phyloP scores from a whole-genome alignment of 2,113 vertebrate species.

The Kryptolebias marmoratus region DNA sequence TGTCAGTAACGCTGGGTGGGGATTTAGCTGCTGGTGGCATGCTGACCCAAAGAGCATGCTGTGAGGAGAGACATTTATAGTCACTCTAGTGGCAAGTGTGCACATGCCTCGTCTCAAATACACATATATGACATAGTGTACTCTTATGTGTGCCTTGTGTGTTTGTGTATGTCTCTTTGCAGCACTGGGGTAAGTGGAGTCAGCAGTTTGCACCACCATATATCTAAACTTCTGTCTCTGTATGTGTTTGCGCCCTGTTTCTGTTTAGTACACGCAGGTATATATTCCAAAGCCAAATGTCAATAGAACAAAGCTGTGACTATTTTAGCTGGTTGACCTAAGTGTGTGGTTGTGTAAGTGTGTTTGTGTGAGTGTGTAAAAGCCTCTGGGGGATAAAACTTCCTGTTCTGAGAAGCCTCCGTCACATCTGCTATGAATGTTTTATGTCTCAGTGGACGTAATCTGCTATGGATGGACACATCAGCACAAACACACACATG shows the following conservation, averaged over 20 bases:
- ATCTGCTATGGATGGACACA: slow-evolving; percentile 75
- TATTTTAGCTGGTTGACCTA: slow-evolving; percentile 75
- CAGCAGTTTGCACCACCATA: slow-evolving; percentile 55
- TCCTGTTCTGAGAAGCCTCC: slow-evolving; percentile 83
- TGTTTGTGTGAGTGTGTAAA: slow-evolving; percentile 30
- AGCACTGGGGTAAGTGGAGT: slow-evolving; percentile 61
- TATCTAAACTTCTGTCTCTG: slow-evolving; percentile 60
- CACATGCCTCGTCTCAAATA: slow-evolving; percentile 45
- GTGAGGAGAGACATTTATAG: slow-evolving; percentile 63
- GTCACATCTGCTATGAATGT: slow-evolving; percentile 89
- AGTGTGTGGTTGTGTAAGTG: slow-evolving; percentile 5
- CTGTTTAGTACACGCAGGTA: slow-evolving; percentile 54
- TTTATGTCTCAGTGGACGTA: slow-evolving; percentile 87
- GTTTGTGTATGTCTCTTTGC: slow-evolving; percentile 54
- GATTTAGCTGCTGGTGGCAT: slow-evolving; percentile 50
- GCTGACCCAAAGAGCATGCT: slow-evolving; percentile 45
- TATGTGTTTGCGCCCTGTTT: slow-evolving; percentile 51
- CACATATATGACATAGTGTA: slow-evolving; percentile 47
- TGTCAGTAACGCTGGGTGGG: slow-evolving; percentile 76
- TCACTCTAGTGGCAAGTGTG: slow-evolving; percentile 24
- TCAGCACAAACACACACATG: slow-evolving; percentile 6
- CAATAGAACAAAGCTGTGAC: slow-evolving; percentile 87
- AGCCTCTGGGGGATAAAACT: slow-evolving; percentile 52
- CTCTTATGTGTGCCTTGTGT: slow-evolving; percentile 17
- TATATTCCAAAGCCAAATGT: slow-evolving; percentile 59